Evolutionary conservation across 2,888 invertebrate species (phyloP).

Genomic region (Fragum sueziense): DNA sequence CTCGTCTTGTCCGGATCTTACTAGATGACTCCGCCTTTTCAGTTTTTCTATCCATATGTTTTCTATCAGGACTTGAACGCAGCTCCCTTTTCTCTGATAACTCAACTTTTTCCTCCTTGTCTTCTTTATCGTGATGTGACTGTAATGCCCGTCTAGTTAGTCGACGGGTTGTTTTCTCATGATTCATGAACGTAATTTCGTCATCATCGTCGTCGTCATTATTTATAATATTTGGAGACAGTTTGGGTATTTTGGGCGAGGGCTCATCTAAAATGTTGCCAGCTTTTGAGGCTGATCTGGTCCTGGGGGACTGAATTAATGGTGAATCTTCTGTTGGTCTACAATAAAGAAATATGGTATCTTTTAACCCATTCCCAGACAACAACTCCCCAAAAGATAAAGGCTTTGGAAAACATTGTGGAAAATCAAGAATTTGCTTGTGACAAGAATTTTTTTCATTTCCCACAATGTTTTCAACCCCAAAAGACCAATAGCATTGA

Average conservation of each 20-base stretch:
- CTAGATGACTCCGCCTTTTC: constrained; percentile 12
- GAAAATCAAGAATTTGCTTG: too few relatives aligned
- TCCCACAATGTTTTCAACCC: too few relatives aligned
- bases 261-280: constrained; percentile 56
- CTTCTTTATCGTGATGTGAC: constrained; percentile 4
- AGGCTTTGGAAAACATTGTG: too few relatives aligned
- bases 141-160: constrained; percentile 1
- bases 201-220: constrained; percentile 57
- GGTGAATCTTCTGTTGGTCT: constrained; percentile 54
- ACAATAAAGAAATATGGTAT: too few relatives aligned
- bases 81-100: constrained; percentile 1
- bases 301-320: constrained; percentile 47
- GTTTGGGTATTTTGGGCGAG: constrained; percentile 67
- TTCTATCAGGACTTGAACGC: constrained; percentile 8
- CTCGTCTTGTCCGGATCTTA: constrained; percentile 33
- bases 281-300: constrained; percentile 21
- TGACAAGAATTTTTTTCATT: too few relatives aligned
- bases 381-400: too few relatives aligned
- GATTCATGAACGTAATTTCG: constrained; percentile 38
- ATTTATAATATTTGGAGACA: constrained; percentile 64
- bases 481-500: too few relatives aligned
- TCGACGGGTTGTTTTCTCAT: neutral
- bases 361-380: too few relatives aligned
- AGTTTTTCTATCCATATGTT: constrained; percentile 21
- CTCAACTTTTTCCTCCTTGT: constrained; percentile 12